A percentile compares a stretch with the other conserved stretches of the same genome.
phyloP scores from a whole-genome alignment of 2,113 vertebrate species.

The Pantherophis guttatus region DNA sequence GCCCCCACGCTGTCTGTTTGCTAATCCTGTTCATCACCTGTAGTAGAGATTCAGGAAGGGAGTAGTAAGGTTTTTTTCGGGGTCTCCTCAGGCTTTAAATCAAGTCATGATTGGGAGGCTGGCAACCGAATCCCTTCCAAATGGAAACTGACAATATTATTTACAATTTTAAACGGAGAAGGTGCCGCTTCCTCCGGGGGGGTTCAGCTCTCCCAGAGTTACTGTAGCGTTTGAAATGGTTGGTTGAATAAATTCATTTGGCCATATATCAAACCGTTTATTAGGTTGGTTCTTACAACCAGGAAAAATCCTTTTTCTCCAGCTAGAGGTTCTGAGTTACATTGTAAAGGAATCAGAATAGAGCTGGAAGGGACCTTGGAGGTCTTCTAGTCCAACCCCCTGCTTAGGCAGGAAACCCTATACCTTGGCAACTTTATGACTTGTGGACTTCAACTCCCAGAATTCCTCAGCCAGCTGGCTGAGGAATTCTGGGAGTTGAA shows the following conservation, averaged over 20 bases:
- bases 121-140: neutral
- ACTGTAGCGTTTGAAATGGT: neutral
- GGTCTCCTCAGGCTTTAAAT: neutral
- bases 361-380: neutral
- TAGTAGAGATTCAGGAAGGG: neutral
- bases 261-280: constrained; percentile 1
- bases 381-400: neutral
- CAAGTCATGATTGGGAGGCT: neutral
- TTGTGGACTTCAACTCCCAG: too few relatives aligned
- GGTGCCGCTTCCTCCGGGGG: neutral
- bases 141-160: constrained; percentile 15
- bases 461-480: too few relatives aligned
- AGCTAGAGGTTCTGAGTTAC: neutral
- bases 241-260: constrained; percentile 10
- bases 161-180: neutral
- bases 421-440: too few relatives aligned
- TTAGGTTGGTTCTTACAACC: neutral
- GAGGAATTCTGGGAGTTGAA: too few relatives aligned
- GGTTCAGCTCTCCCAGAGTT: neutral
- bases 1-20: neutral
- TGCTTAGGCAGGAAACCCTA: neutral
- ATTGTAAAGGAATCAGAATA: neutral
- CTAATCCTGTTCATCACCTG: neutral
- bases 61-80: neutral
- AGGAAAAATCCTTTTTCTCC: neutral